phyloP scores from a whole-genome alignment of 37 sponge, comb jelly and placozoan genomes.

The Ephydatia muelleri region DNA sequence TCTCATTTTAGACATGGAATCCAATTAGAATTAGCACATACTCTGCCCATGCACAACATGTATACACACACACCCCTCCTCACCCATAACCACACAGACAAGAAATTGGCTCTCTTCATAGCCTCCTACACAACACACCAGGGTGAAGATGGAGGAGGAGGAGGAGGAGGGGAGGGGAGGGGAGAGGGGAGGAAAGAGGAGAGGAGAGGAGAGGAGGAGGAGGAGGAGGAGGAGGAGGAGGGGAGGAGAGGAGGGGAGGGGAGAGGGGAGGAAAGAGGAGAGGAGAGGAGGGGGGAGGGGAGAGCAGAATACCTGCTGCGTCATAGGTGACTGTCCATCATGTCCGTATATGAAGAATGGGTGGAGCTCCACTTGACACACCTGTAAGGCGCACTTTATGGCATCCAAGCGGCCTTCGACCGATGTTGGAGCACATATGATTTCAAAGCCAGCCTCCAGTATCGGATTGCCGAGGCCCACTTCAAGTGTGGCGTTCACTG shows the following conservation, averaged over 20 bases:
- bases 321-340: constrained; percentile 67
- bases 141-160: constrained; percentile 22
- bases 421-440: constrained; percentile 69
- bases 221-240: background rate
- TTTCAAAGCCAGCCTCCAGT: constrained; percentile 78
- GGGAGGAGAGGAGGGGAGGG: constrained; percentile 1
- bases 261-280: background rate
- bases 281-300: background rate
- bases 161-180: constrained; percentile 40
- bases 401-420: constrained; percentile 19
- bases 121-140: too few relatives aligned
- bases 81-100: too few relatives aligned
- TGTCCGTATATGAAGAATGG: constrained; percentile 80
- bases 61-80: background rate
- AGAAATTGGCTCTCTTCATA: too few relatives aligned
- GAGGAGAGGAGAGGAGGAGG: constrained; percentile 11
- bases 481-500: constrained; percentile 58
- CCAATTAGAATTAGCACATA: too few relatives aligned
- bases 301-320: constrained; percentile 40
- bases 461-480: constrained; percentile 78
- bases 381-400: constrained; percentile 53
- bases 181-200: constrained; percentile 18
- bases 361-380: constrained; percentile 81
- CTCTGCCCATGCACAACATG: too few relatives aligned
- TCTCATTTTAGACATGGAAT: too few relatives aligned